A percentile compares a stretch with the other conserved stretches of the same genome.
These are phyloP conservation scores for Calyptommatus sinebrachiatus DNA, from an alignment of 2,113 vertebrate species.

Conservation along the genomic window DNA sequence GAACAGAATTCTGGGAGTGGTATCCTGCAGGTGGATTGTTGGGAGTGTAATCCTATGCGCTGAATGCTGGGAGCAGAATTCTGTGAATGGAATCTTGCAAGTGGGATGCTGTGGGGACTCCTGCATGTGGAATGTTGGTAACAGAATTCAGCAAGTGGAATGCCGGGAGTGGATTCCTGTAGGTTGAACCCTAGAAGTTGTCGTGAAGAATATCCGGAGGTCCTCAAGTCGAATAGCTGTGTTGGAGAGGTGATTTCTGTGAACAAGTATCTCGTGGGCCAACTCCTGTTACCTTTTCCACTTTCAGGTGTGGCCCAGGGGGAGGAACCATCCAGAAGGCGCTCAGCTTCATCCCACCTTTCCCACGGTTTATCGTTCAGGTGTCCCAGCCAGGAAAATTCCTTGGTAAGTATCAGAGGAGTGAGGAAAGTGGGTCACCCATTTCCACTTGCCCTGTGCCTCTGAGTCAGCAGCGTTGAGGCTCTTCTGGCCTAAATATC, in stretches of 20 bases:
- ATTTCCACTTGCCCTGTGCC: background rate
- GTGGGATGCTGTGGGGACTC: too few relatives aligned
- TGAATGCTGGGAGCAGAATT: too few relatives aligned
- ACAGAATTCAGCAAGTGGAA: too few relatives aligned
- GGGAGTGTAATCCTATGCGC: too few relatives aligned
- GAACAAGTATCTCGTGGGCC: too few relatives aligned
- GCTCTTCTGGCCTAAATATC: background rate
- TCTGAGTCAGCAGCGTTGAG: background rate
- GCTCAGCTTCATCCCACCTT: background rate
- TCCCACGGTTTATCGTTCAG: background rate
- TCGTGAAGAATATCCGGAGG: background rate
- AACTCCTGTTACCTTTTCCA: background rate
- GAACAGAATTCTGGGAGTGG: too few relatives aligned
- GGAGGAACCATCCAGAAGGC: background rate
- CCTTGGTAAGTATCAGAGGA: background rate
- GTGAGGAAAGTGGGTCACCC: background rate
- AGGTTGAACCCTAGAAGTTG: background rate
- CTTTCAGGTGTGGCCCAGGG: background rate
- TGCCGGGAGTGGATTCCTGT: too few relatives aligned
- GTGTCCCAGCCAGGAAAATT: background rate
- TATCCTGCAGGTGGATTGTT: too few relatives aligned
- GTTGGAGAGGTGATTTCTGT: too few relatives aligned
- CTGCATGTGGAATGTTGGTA: too few relatives aligned
- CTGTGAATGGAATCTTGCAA: too few relatives aligned
- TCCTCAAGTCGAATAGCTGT: background rate